These are phyloP conservation scores for Platorchestia sp. DNA, from an alignment of 1,140 invertebrate genomes.

Conservation along the genomic window DNA sequence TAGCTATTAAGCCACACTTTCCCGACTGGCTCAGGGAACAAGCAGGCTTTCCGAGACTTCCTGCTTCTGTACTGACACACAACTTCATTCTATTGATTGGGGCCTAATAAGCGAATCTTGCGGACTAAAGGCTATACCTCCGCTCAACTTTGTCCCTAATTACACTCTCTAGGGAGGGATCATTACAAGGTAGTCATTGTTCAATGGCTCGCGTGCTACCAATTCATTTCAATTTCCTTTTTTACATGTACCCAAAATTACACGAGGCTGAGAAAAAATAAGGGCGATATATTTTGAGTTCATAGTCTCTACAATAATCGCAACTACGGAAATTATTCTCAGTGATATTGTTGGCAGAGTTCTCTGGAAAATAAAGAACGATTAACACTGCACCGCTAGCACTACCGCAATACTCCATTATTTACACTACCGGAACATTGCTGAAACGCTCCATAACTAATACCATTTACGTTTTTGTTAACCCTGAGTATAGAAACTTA, in stretches of 20 bases:
- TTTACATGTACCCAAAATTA: neutral
- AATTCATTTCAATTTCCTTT: neutral
- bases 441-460: no score
- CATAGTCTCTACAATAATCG: no score
- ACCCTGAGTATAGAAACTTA: no score
- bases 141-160: conserved; percentile 13
- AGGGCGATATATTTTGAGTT: neutral
- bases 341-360: no score
- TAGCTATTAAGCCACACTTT: conserved; percentile 49
- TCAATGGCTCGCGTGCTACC: neutral
- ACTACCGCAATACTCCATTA: no score
- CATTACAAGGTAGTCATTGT: neutral
- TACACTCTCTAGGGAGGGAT: neutral
- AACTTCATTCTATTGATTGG: conserved; percentile 50
- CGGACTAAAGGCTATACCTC: neutral
- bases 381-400: no score
- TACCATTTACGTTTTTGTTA: no score
- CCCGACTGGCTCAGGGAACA: neutral
- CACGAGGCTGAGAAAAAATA: neutral
- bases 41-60: neutral
- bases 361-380: no score
- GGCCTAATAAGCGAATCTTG: conserved; percentile 34
- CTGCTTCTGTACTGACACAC: neutral
- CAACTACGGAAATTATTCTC: no score
- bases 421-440: no score